phyloP scores from a whole-genome alignment of 2,888 invertebrate genomes.

The Hesperia comma region DNA sequence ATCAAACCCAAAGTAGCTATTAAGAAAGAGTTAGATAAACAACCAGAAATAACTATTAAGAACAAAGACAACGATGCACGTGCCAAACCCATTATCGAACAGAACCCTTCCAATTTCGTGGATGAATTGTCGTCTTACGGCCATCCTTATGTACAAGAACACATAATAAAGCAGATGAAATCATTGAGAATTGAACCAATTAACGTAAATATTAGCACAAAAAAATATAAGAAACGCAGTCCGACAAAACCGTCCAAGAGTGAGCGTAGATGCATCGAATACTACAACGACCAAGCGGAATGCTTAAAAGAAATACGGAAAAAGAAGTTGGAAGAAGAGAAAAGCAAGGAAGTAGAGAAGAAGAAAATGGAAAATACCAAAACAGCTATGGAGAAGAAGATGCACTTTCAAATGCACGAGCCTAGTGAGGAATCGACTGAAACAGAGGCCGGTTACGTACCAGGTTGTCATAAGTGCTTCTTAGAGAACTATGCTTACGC shows the following conservation, averaged over 20 bases:
- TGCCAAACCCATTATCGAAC: slow-evolving; percentile 62
- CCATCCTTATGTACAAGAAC: slow-evolving; percentile 75
- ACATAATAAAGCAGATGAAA: slow-evolving; percentile 80
- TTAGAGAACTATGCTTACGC: slow-evolving; percentile 79
- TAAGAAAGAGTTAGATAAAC: slow-evolving; percentile 72
- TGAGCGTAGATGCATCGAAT: slow-evolving; percentile 78
- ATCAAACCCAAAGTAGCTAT: slow-evolving; percentile 73
- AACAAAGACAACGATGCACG: slow-evolving; percentile 69
- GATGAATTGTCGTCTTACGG: slow-evolving; percentile 62
- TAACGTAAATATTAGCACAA: slow-evolving; percentile 68
- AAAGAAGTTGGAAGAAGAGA: slow-evolving; percentile 70
- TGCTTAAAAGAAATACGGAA: slow-evolving; percentile 81
- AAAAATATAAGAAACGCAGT: slow-evolving; percentile 65
- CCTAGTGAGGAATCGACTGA: slow-evolving; percentile 78
- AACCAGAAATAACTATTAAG: slow-evolving; percentile 65
- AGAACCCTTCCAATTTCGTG: slow-evolving; percentile 55
- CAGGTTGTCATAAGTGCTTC: slow-evolving; percentile 80
- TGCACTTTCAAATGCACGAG: slow-evolving; percentile 60
- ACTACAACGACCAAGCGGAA: slow-evolving; percentile 86
- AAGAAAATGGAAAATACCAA: slow-evolving; percentile 66
- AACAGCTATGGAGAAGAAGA: slow-evolving; percentile 66
- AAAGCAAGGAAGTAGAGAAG: slow-evolving; percentile 68
- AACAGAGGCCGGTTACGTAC: slow-evolving; percentile 64
- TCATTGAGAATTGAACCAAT: slow-evolving; percentile 75
- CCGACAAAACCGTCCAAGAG: slow-evolving; percentile 73